These are phyloP conservation scores for Hanleya hanleyi DNA, from an alignment of 2,888 invertebrate genomes.

Conservation along the genomic window DNA sequence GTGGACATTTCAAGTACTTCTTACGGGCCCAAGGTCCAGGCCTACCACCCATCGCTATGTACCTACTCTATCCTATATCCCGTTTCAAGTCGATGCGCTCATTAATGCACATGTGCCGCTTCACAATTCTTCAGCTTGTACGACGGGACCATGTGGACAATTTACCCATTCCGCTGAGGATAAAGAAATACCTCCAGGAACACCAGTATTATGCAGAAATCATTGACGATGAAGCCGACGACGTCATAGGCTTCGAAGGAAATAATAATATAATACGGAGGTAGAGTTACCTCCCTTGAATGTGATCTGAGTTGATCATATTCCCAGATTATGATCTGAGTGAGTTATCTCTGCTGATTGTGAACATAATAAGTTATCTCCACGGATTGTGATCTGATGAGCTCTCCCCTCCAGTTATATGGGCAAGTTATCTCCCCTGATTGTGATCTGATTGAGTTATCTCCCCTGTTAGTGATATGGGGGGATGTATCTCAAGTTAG, in stretches of 20 bases:
- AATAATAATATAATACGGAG: neutral
- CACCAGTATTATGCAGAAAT: slow-evolving; percentile 68
- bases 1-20: slow-evolving; percentile 83
- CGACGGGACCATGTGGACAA: slow-evolving; percentile 81
- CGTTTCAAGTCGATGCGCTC: slow-evolving; percentile 81
- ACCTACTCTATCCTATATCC: slow-evolving; percentile 83
- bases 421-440: too few relatives aligned
- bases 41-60: slow-evolving; percentile 82
- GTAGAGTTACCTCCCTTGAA: too few relatives aligned
- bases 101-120: slow-evolving; percentile 83
- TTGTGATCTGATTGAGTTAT: too few relatives aligned
- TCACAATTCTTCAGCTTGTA: slow-evolving; percentile 81
- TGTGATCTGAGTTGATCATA: too few relatives aligned
- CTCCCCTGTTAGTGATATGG: too few relatives aligned
- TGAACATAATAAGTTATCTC: too few relatives aligned
- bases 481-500: too few relatives aligned
- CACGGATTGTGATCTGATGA: too few relatives aligned
- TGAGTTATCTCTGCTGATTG: too few relatives aligned
- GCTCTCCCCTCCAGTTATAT: too few relatives aligned
- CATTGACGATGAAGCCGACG: slow-evolving; percentile 4
- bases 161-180: slow-evolving; percentile 79
- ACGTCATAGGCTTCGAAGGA: neutral
- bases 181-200: slow-evolving; percentile 69
- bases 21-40: slow-evolving; percentile 80
- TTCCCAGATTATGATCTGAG: too few relatives aligned